These are phyloP conservation scores for Leucoraja ocellata DNA, from an alignment of 2,797 vertebrate genomes.

Conservation along the genomic window DNA sequence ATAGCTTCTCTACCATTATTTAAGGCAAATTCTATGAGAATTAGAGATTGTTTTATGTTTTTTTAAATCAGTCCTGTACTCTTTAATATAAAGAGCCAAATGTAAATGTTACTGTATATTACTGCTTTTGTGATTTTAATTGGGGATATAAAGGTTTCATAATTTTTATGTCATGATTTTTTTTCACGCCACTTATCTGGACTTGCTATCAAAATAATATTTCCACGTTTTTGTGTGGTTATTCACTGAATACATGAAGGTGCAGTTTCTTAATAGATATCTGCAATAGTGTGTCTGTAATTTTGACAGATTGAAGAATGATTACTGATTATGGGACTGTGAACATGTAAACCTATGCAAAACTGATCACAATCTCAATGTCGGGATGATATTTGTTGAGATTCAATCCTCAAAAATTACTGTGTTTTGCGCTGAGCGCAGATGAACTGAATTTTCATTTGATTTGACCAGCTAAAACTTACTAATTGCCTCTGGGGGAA, in stretches of 20 bases:
- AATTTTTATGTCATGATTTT: not conserved
- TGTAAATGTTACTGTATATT: not conserved
- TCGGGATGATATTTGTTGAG: not conserved
- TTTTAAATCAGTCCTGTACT: not conserved
- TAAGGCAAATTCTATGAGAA: not conserved
- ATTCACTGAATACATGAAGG: conserved; percentile 12
- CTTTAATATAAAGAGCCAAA: not conserved
- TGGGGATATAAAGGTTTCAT: conserved; percentile 16
- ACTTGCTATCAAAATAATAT: not conserved
- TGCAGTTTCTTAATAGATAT: not conserved
- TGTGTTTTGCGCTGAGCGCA: not conserved
- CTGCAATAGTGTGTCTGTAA: not conserved
- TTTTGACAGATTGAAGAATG: not conserved
- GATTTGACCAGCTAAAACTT: not conserved
- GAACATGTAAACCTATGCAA: not conserved
- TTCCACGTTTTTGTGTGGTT: not conserved
- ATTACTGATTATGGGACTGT: not conserved
- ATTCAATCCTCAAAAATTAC: not conserved
- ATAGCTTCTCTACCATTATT: not conserved
- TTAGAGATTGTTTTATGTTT: not conserved
- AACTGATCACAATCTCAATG: not conserved
- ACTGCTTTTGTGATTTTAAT: not conserved
- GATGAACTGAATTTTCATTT: not conserved
- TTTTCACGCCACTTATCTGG: not conserved
- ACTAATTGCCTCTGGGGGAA: not conserved